Conservation (phyloP, 2,797 vertebrate genomes). For the Neomorphus geoffroyi region DNA sequence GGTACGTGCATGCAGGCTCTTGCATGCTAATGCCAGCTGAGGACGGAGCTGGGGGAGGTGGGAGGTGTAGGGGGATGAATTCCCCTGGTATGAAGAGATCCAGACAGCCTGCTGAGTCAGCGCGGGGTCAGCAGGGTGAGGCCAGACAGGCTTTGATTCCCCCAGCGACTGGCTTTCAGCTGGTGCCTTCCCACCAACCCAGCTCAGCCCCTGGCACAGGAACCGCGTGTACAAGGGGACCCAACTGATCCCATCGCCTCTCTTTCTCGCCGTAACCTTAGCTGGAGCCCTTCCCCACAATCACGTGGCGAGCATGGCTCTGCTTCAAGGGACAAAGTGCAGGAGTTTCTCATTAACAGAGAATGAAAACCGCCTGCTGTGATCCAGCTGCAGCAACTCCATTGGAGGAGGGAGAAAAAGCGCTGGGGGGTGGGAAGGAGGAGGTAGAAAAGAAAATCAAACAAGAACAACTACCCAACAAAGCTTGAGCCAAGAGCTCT, state of each 20-base stretch:
- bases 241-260: neutral
- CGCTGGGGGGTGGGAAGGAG: neutral
- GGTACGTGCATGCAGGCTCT: neutral
- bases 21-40: neutral
- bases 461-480: neutral
- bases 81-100: neutral
- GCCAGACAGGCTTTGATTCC: neutral
- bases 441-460: neutral
- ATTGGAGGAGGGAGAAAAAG: neutral
- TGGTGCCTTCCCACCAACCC: neutral
- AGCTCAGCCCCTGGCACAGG: neutral
- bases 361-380: conserved; percentile 43
- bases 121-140: neutral
- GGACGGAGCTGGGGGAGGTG: neutral
- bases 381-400: conserved; percentile 39
- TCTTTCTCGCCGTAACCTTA: neutral
- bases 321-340: conserved; percentile 75
- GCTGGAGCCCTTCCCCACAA: neutral
- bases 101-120: neutral
- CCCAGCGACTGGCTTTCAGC: neutral
- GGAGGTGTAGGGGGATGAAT: neutral
- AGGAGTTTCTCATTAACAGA: conserved; percentile 80
- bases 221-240: accelerated
- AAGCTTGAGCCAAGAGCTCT: neutral
- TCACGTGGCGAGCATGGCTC: conserved; percentile 37